Conservation (phyloP, 2,113 vertebrate species). For the Apteryx owenii region DNA sequence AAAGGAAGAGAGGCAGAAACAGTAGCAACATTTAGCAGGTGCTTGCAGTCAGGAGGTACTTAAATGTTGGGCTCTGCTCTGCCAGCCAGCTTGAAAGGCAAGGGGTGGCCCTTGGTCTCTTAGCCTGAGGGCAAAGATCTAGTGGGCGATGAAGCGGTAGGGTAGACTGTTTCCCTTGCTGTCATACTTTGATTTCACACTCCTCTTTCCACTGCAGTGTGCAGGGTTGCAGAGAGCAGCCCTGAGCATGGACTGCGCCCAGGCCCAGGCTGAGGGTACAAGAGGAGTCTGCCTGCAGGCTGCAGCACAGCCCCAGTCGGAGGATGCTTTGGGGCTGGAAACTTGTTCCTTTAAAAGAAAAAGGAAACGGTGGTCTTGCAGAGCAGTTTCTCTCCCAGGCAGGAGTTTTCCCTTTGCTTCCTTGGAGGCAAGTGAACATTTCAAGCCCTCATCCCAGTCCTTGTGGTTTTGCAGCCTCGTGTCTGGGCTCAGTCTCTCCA, state of each 20-base stretch:
- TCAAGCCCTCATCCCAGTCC: not conserved
- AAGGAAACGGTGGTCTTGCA: not conserved
- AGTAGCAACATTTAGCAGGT: not conserved
- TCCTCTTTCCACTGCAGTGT: not conserved
- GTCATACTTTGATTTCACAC: not conserved
- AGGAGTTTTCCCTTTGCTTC: not conserved
- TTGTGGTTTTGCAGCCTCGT: not conserved
- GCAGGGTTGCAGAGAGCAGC: not conserved
- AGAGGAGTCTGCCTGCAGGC: too few species aligned
- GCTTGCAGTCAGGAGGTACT: not conserved
- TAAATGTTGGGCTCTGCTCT: not conserved
- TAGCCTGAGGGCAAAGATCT: not conserved
- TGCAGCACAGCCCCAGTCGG: too few species aligned
- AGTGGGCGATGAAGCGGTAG: too few species aligned
- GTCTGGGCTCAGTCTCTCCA: not conserved
- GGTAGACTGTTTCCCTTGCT: not conserved
- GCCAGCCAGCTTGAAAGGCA: not conserved
- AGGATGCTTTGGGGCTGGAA: not conserved
- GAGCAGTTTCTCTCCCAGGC: not conserved
- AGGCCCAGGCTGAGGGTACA: too few species aligned
- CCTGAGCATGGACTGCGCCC: not conserved
- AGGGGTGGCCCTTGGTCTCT: not conserved
- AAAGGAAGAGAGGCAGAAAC: not conserved
- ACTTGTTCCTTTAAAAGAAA: not conserved
- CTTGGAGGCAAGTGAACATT: not conserved